Evolutionary conservation across 2,113 vertebrate genomes (phyloP), one percentile per base, ranked within the genome.

Genomic region (Eubucco bourcierii): DNA sequence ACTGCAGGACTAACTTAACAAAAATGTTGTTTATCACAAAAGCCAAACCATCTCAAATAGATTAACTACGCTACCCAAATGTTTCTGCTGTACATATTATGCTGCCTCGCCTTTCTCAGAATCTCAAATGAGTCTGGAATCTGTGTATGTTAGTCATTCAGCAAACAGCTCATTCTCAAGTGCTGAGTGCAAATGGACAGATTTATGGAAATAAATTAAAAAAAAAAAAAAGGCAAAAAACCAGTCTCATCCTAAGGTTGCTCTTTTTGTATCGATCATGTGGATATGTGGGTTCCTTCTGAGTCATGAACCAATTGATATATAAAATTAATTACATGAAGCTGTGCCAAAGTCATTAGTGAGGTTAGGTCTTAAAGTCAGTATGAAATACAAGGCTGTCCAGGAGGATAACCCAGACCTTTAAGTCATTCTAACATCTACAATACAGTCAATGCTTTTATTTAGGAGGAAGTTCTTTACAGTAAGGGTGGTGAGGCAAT

Each of bases 271-370:
- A 77, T 27, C 74, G 77, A 37, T 1, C 2, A 3, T 9, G 27
- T 63, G n/a, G 60, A 80, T n/a, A 66, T 58, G 66, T 47, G 58
- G 10, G 60, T 66, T 87, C 52, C 77, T 64, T 88, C 56, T 91
- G 15, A 93, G 84, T 31, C 10, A 79, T 6, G 33, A 33, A 85
- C 56, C 68, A 85, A 28, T 34, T 90, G 50, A 73, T 87, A 85
- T 52, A 53, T 47, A 71, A 90, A 93, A 90, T 83, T 87, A 91
- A 90, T 80, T 66, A 63, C n/a, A 88, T 64, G 68, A 94, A 65
- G 80, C 23, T 56, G n/a, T 90, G 76, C 60, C 68, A 91, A 93
- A 86, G 7, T 60, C 17, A 80, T 88, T 85, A 90, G 52, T 37
- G 72, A 89, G 63, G 25, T 47, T 67, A 83, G 52, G 15, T 77